phyloP scores from a whole-genome alignment of 2,888 invertebrate genomes.

The Seira ritae region DNA sequence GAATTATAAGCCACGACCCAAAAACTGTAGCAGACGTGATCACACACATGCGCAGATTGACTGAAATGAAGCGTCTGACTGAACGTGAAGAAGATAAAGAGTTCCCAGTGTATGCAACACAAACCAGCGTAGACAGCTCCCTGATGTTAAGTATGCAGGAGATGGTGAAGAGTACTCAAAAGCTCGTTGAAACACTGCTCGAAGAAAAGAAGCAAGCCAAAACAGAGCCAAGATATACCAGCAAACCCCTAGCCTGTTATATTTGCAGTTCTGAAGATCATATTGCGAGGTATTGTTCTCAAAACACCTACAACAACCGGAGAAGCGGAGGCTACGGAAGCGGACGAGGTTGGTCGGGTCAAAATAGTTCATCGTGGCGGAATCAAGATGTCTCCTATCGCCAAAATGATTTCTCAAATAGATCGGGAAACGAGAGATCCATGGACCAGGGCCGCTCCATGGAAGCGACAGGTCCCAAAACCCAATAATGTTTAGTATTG shows the following conservation, averaged over 20 bases:
- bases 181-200: background rate
- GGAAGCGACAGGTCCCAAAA: too few species aligned
- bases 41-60: background rate
- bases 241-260: background rate
- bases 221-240: background rate
- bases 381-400: too few species aligned
- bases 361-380: too few species aligned
- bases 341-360: too few species aligned
- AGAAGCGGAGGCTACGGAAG: too few species aligned
- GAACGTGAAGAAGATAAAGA: background rate
- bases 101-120: background rate
- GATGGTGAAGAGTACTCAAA: background rate
- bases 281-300: background rate
- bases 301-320: background rate
- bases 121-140: background rate
- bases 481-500: too few species aligned
- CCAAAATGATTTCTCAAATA: too few species aligned
- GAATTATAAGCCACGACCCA: conserved; percentile 9
- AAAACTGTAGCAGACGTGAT: background rate
- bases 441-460: too few species aligned
- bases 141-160: conserved; percentile 7
- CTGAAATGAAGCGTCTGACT: background rate
- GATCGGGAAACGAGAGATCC: too few species aligned
- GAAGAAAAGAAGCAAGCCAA: background rate
- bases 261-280: background rate